phyloP scores from a whole-genome alignment of 2,888 invertebrate species.

The Orthonychiurus folsomi region DNA sequence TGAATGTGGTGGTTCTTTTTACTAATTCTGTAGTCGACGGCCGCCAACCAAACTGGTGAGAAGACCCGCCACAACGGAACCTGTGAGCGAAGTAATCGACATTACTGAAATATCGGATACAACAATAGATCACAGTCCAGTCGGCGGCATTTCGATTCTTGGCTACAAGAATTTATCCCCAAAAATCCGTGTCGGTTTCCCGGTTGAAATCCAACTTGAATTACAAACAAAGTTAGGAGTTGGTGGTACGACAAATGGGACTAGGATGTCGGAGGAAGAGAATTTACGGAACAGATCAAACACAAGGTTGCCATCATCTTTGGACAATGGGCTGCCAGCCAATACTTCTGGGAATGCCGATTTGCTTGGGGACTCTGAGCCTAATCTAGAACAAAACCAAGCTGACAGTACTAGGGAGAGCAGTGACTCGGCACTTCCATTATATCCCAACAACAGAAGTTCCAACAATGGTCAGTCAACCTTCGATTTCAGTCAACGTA shows the following conservation, averaged over 20 bases:
- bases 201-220: conserved; percentile 39
- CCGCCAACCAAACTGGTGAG: conserved; percentile 45
- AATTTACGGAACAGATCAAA: not conserved
- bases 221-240: conserved; percentile 33
- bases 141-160: conserved; percentile 27
- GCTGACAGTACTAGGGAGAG: not conserved
- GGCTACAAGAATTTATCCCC: conserved; percentile 39
- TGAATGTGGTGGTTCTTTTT: no score
- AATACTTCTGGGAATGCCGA: not conserved
- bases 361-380: not conserved
- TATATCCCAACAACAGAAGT: not conserved
- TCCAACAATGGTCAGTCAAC: conserved; percentile 5
- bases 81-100: conserved; percentile 20
- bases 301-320: not conserved
- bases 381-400: not conserved
- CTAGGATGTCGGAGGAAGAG: not conserved
- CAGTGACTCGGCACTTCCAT: not conserved
- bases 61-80: conserved; percentile 28
- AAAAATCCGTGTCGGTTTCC: conserved; percentile 39
- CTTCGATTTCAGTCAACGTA: conserved; percentile 57
- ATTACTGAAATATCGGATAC: conserved; percentile 10
- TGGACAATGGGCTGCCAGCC: no score
- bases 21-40: conserved; percentile 41
- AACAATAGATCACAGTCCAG: not conserved
- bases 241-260: not conserved